Base-by-base conservation (phyloP, 1,140 invertebrate genomes). In the Drosophila watanabei region DNA sequence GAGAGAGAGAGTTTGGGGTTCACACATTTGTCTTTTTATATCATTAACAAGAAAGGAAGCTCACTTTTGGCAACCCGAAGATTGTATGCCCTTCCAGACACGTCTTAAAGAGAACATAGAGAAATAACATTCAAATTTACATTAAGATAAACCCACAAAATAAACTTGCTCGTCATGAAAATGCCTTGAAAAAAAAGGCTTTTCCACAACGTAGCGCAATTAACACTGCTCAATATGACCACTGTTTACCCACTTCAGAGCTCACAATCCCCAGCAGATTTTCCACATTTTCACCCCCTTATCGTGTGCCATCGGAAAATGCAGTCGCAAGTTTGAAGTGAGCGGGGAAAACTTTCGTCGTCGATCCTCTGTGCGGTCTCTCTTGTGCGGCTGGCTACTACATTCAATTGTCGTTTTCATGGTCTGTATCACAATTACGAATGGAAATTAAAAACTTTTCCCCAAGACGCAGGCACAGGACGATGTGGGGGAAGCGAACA, bases 21-120 rank as follows among this genome's bases (percentile, higher is more conserved):
- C n/a, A n/a, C n/a, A 48, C 70, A 76, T 76, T 76, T 65, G 49
- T 83, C 60, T 71, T 71, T 80, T 85, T 69, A 68, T 63, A 79
- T 79, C 75, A 80, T 82, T 87, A 24, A 24, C 24, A 24, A 24
- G 24, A 24, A 24, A 24, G 24, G 24, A 24, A 24, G 24, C 24
- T 24, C 1, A 24, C 24, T 24, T 24, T 24, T 1, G 24, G 24
- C 24, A 1, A 1, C 24, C 3, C 24, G 24, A 24, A 24, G 24
- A 24, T 24, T 24, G 33, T 10, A 11, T 35, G 11, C 33, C 33
- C 33, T 35, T 35, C 10, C 33, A 35, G 24, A 24, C 1, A 24
- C 24, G 24, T 24, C 24, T 24, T 24, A 24, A 24, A 24, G 24
- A 24, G 24, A 2, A 24, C 24, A 24, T 24, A 24, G 1, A 24